A percentile compares a stretch with the other conserved stretches of the same genome.
Evolutionary conservation across 2,797 vertebrate genomes (phyloP).

Genomic region (Tangara arthus): DNA sequence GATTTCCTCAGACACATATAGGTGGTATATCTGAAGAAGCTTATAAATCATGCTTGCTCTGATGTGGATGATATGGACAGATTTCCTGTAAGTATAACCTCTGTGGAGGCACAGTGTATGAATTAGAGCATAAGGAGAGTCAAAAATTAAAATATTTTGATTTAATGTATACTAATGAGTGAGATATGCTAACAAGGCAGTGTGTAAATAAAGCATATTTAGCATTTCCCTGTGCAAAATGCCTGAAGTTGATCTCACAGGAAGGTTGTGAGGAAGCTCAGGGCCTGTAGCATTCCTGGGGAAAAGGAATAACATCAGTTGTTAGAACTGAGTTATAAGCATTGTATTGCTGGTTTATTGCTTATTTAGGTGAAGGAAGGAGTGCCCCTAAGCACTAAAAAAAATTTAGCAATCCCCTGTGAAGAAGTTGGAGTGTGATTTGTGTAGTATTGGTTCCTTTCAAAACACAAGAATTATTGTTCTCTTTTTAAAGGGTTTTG

Average conservation of each 20-base stretch:
- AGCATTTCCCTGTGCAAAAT: neutral
- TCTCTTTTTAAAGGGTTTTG: neutral
- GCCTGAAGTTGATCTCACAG: neutral
- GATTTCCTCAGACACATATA: neutral
- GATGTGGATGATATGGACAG: neutral
- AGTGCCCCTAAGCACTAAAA: neutral
- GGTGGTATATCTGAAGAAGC: neutral
- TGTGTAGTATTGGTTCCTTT: neutral
- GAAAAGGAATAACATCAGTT: neutral
- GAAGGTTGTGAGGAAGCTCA: neutral
- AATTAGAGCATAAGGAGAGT: neutral
- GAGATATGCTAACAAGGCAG: neutral
- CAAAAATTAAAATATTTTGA: neutral
- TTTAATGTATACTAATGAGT: neutral
- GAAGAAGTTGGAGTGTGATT: neutral
- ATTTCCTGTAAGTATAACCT: neutral
- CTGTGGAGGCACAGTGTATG: neutral
- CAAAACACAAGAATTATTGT: neutral
- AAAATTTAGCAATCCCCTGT: neutral
- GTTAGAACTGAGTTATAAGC: neutral
- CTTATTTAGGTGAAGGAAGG: neutral
- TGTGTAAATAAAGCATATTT: neutral
- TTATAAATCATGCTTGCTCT: neutral
- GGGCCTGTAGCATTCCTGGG: neutral
- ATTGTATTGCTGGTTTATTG: neutral